Conservation (phyloP, 2,113 vertebrate species). For the Oceanodroma tethys region DNA sequence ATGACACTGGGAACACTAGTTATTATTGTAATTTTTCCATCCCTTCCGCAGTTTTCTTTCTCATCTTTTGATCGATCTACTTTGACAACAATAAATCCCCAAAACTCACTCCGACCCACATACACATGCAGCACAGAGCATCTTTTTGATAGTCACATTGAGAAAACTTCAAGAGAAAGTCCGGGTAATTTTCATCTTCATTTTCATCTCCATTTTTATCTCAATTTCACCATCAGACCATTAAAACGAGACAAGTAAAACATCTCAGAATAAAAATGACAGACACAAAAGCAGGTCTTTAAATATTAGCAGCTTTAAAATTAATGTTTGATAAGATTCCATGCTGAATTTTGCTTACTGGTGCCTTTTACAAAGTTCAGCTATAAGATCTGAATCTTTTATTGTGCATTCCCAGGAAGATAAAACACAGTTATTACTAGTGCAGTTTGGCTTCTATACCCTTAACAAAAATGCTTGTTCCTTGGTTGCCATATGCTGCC, state of each 20-base stretch:
- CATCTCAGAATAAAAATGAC: background rate
- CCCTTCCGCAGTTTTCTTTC: background rate
- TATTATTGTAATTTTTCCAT: background rate
- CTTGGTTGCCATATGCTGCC: background rate
- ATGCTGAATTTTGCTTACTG: background rate
- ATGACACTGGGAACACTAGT: background rate
- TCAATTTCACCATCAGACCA: background rate
- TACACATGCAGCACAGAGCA: background rate
- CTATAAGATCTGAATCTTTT: background rate
- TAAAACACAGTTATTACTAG: conserved; percentile 13
- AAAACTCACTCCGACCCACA: background rate
- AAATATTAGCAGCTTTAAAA: background rate
- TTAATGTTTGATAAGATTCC: background rate
- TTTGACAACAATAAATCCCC: background rate
- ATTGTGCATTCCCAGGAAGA: background rate
- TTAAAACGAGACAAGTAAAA: background rate
- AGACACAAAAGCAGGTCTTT: background rate
- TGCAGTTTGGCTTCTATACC: background rate
- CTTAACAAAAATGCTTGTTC: background rate
- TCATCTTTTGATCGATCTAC: background rate
- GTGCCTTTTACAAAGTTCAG: background rate
- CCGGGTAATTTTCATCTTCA: background rate
- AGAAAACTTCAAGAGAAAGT: background rate
- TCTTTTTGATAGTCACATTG: background rate
- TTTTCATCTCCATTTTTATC: background rate